A percentile compares a stretch with the other conserved stretches of the same genome.
These are phyloP conservation scores for Ibidorhyncha struthersii DNA, from an alignment of 2,113 vertebrate species.

Conservation along the genomic window DNA sequence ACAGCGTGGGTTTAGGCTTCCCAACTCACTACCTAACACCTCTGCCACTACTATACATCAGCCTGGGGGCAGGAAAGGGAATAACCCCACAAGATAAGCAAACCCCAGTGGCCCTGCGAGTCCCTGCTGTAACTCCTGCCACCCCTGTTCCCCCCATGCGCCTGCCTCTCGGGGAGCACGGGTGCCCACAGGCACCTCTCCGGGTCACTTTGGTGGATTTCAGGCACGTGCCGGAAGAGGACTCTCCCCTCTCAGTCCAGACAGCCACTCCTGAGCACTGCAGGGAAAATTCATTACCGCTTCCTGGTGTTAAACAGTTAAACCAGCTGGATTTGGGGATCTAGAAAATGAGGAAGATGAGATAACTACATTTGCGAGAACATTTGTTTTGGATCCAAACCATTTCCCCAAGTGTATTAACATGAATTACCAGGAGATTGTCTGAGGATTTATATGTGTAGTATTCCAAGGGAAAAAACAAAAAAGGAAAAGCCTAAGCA, in stretches of 20 bases:
- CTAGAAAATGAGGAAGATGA: constrained; percentile 43
- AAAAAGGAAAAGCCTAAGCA: background rate
- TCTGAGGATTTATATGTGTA: constrained; percentile 55
- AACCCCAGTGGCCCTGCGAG: background rate
- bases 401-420: constrained; percentile 55
- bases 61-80: background rate
- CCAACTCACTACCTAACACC: background rate
- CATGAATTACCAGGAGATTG: constrained; percentile 56
- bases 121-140: background rate
- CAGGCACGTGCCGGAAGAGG: rapidly evolving
- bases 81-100: background rate
- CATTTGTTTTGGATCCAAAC: constrained; percentile 67
- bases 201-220: background rate
- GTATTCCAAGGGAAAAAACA: constrained; percentile 9
- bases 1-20: rapidly evolving
- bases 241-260: background rate
- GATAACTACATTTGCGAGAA: constrained; percentile 45
- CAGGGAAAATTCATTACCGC: background rate
- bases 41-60: background rate
- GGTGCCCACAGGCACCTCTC: background rate
- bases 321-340: constrained; percentile 12
- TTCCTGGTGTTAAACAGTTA: constrained; percentile 42
- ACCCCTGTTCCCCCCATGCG: rapidly evolving
- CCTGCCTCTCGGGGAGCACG: rapidly evolving
- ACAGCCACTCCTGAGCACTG: rapidly evolving